These are phyloP conservation scores for Benitochromis conjunctus DNA, from an alignment of 2,113 vertebrate species.

Conservation along the genomic window DNA sequence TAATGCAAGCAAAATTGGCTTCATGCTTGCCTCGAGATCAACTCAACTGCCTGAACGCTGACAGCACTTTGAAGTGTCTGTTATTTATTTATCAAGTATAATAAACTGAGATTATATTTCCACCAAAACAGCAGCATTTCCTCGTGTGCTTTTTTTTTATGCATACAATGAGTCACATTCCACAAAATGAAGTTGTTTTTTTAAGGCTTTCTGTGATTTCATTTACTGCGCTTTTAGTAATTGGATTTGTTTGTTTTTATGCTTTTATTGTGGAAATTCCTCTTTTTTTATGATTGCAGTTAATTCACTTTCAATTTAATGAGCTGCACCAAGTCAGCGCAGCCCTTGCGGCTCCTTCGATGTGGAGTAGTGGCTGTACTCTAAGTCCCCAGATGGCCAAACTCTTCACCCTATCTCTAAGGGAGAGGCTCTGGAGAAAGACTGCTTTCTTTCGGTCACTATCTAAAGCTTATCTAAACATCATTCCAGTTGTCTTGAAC, in stretches of 20 bases:
- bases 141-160: background rate
- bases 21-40: background rate
- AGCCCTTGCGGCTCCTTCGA: background rate
- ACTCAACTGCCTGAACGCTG: background rate
- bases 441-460: background rate
- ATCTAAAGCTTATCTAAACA: background rate
- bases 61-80: background rate
- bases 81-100: background rate
- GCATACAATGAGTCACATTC: background rate
- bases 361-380: background rate
- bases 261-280: background rate
- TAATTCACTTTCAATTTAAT: background rate
- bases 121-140: background rate
- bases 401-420: background rate
- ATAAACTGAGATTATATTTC: background rate
- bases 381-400: background rate
- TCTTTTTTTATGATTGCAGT: background rate
- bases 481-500: background rate
- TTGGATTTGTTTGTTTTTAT: background rate
- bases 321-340: background rate
- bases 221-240: background rate
- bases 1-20: background rate
- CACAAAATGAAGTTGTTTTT: background rate
- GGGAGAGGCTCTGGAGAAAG: background rate
- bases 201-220: background rate